phyloP scores from a whole-genome alignment of 2,113 vertebrate genomes.

The Sebastes schlegelii region DNA sequence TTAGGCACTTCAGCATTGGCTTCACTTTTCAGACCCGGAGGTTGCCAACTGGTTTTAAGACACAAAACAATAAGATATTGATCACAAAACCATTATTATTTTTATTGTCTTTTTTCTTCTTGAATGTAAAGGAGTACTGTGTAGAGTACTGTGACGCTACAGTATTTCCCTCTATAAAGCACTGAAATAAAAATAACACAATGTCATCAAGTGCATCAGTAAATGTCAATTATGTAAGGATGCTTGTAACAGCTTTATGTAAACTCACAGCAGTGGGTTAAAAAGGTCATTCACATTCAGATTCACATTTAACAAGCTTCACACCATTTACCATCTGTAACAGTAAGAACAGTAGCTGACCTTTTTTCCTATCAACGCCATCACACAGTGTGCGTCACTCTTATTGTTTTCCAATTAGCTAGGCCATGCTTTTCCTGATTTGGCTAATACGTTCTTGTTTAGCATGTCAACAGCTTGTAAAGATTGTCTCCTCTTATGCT shows the following conservation, averaged over 20 bases:
- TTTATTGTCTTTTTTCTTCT: background rate
- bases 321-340: background rate
- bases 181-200: background rate
- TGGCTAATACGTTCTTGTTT: constrained; percentile 17
- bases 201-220: background rate
- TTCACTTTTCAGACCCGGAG: no score
- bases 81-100: background rate
- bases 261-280: background rate
- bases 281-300: constrained; percentile 17
- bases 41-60: background rate
- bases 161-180: background rate
- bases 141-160: background rate
- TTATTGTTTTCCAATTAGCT: constrained; percentile 4
- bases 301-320: constrained; percentile 7
- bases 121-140: background rate
- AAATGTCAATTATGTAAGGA: background rate
- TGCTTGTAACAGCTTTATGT: background rate
- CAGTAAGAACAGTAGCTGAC: constrained; percentile 3
- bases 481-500: constrained; percentile 21
- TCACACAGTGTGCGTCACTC: background rate
- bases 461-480: constrained; percentile 2
- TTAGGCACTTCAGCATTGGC: no score
- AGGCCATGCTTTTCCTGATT: constrained; percentile 16
- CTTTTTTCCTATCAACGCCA: background rate
- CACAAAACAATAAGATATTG: background rate